Base-by-base conservation (phyloP, 2,113 vertebrate species). In the Zapornia atra region DNA sequence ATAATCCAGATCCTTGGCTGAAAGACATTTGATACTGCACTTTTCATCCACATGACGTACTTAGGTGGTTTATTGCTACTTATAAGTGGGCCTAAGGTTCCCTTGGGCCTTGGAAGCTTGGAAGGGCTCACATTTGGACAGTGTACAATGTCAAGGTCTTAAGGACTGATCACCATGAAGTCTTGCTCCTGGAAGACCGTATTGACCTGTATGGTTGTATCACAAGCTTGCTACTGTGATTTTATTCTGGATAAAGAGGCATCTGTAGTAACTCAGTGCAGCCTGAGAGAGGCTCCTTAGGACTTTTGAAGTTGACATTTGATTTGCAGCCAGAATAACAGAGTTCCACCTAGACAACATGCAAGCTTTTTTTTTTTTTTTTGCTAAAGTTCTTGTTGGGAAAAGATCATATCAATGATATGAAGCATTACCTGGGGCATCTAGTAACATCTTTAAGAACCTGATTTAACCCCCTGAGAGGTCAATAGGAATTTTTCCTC, bases 241-340 rank as follows among this genome's bases (percentile, higher is more conserved):
- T 80, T 61, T 96, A 44, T 54, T 96, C 90, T 92, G 93, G 90
- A 84, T 84, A 69, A 88, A 71, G 56, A 94, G 75, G 60, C 72
- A 83, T 92, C 56, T 98, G 96, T 94, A 98, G 97, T 98, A 95
- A 96, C 97, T 93, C 80, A 73, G 1, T 76, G 53, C 59, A 81
- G 95, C 98, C 98, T 96, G 96, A 97, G 97, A 97, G 97, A 98
- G 97, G 94, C 95, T 97, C 96, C 95, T 98, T 90, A 68, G 89
- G 91, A 95, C 95, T 98, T 97, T 90, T 84, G 86, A 96, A 98
- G 82, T 83, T 95, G 95, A 84, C 82, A 73, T 96, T 96, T 95
- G 82, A 70, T 97, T 97, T 77, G 71, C 60, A 70, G 72, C 36
- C 34, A 56, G 93, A 81, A 22, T 75, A 84, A 25, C 12, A 82